These are phyloP conservation scores for Chrysaora quinquecirrha DNA, from an alignment of 30 jellyfish, hydroid and myxozoan genomes.

Conservation along the genomic window DNA sequence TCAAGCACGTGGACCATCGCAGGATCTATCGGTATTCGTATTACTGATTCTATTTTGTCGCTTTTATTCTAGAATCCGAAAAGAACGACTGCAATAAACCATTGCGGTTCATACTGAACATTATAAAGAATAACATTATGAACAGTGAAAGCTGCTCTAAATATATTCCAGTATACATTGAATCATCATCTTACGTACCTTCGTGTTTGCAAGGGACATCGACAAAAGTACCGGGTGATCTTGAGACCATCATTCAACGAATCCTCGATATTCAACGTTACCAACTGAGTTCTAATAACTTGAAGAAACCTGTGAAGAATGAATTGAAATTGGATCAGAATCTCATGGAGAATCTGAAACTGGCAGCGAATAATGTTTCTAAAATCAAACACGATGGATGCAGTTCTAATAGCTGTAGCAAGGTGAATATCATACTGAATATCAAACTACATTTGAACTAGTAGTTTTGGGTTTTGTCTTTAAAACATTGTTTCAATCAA, in stretches of 20 bases:
- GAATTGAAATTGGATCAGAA: neutral
- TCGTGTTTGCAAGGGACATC: slow-evolving; percentile 14
- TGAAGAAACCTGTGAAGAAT: neutral
- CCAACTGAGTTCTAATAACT: neutral
- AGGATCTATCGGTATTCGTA: no score
- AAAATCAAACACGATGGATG: neutral
- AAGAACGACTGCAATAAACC: slow-evolving; percentile 3
- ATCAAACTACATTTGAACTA: no score
- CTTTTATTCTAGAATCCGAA: neutral
- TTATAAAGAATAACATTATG: slow-evolving; percentile 24
- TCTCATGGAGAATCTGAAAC: neutral
- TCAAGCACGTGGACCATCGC: no score
- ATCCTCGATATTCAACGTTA: neutral
- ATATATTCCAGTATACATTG: slow-evolving; percentile 43
- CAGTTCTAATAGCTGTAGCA: neutral
- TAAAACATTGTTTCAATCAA: no score
- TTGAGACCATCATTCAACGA: neutral
- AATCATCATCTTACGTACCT: slow-evolving; percentile 14
- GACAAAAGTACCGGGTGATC: slow-evolving; percentile 22
- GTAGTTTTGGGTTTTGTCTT: no score
- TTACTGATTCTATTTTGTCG: no score
- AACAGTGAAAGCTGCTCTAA: slow-evolving; percentile 21
- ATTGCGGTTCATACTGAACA: slow-evolving; percentile 24
- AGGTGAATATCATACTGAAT: neutral
- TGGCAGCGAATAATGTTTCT: neutral